These are phyloP conservation scores for Polypedilum vanderplanki DNA, from an alignment of 1,140 invertebrate species.

Conservation along the genomic window DNA sequence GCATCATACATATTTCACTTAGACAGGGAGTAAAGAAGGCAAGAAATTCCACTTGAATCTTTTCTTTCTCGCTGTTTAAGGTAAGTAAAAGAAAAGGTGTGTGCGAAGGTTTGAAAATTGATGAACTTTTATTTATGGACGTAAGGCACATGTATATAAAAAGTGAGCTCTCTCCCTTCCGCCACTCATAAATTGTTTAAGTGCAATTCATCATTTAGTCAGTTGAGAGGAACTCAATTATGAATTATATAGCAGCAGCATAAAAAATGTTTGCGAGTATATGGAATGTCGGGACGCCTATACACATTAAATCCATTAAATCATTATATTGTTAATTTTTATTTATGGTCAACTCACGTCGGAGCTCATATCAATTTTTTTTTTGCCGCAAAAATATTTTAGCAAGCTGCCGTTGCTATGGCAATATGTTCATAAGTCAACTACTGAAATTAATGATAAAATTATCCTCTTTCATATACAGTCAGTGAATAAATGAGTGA, in stretches of 20 bases:
- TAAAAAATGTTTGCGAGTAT: not conserved
- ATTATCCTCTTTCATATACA: not conserved
- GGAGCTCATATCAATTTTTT: not conserved
- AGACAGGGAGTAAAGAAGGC: not conserved
- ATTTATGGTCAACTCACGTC: slow-evolving; percentile 23
- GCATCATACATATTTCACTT: slow-evolving; percentile 12
- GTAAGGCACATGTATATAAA: not conserved
- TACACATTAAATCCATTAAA: slow-evolving; percentile 29
- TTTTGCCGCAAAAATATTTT: not conserved
- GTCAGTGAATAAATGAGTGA: not conserved
- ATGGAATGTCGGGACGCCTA: not conserved
- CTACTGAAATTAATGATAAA: not conserved
- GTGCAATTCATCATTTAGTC: slow-evolving; percentile 11
- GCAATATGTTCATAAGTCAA: slow-evolving; percentile 11
- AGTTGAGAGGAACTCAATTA: not conserved
- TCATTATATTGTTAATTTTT: slow-evolving; percentile 28
- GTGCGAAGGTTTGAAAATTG: slow-evolving; percentile 1
- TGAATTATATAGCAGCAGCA: not conserved
- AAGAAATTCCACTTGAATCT: not conserved
- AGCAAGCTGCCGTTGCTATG: not conserved
- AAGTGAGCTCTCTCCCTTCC: not conserved
- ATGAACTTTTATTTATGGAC: slow-evolving; percentile 19
- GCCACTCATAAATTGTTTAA: not conserved
- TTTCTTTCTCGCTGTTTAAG: not conserved
- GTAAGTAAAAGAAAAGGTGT: slow-evolving; percentile 6